Evolutionary conservation across 2,113 vertebrate species (phyloP), one percentile per base, ranked within the genome.

Genomic region (Esox niger): DNA sequence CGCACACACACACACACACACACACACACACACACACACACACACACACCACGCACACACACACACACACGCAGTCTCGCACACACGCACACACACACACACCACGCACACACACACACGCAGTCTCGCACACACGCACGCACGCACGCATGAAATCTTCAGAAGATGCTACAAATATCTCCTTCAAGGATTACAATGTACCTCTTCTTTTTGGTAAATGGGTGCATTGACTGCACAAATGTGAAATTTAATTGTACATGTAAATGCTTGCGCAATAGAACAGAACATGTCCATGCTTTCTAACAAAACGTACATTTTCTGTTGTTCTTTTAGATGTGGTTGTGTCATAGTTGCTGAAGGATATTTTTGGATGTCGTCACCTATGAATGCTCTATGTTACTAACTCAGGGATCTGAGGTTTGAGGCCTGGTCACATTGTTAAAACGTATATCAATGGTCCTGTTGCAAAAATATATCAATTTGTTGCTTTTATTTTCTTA

Each of bases 351-450:
- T 71, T 78, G 74, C 69, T 78, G 69, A 71, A 74, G 76, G 70
- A 66, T 80, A 73, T 79, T 82, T 81, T 82, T 80, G 54, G 82
- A 81, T 76, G 74, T 35, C 8, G 49, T 81, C 71, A 79, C 74
- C 64, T 73, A 52, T 79, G 82, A 70, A 85, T 79, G 69, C 81
- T 76, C 71, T 84, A 86, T 88, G 84, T 84, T 88, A 92, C 89
- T 91, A 91, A 91, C 90, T 93, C 91, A 93, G 91, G 91, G 90
- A 92, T 82, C 85, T 86, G 88, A 91, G 87, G 79, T 82, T 86
- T 76, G 75, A 78, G 73, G 79, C 79, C 78, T 79, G 73, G 73
- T 67, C 58, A 66, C 62, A 68, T 73, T 67, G 67, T n/a, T n/a
- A n/a, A n/a, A n/a, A n/a, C n/a, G n/a, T n/a, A n/a, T n/a, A n/a